A percentile compares a stretch with the other conserved stretches of the same genome.
Conservation (phyloP, 2,888 invertebrate species). For the Meiosimyza decipiens region DNA sequence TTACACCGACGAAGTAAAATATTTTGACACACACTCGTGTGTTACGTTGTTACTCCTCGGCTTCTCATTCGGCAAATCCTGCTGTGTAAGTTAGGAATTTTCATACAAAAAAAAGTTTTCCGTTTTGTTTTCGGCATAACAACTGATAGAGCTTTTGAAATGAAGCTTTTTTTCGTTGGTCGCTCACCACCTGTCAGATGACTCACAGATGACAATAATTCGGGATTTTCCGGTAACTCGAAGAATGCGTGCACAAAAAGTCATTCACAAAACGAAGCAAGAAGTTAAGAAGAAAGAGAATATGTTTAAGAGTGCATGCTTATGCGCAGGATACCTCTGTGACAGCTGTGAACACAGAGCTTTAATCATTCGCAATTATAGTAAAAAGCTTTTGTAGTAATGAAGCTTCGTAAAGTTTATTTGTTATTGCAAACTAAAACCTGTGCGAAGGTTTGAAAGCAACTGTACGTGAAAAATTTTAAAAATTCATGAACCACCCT, state of each 20-base stretch:
- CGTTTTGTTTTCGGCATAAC: conserved; percentile 8
- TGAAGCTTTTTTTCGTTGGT: conserved; percentile 28
- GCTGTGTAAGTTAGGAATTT: conserved; percentile 28
- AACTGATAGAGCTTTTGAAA: conserved; percentile 35
- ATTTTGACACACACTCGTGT: conserved; percentile 41
- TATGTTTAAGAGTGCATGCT: background rate
- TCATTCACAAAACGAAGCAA: conserved; percentile 29
- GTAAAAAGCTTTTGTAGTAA: background rate
- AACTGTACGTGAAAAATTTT: too few species aligned
- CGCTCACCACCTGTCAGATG: conserved; percentile 47
- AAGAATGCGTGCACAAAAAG: conserved; percentile 13
- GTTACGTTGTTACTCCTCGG: conserved; percentile 35
- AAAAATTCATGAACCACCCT: too few species aligned
- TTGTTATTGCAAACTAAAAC: too few species aligned
- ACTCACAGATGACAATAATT: conserved; percentile 45
- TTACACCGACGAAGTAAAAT: conserved; percentile 38
- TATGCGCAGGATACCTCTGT: conserved; percentile 34
- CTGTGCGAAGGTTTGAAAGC: too few species aligned
- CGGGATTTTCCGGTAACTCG: conserved; percentile 39
- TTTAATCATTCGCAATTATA: conserved; percentile 25
- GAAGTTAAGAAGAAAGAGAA: background rate
- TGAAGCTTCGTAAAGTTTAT: background rate
- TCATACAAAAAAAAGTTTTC: conserved; percentile 21
- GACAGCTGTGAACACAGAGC: conserved; percentile 38
- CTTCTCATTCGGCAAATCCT: conserved; percentile 39